Base-by-base conservation (phyloP, 2,888 invertebrate genomes). In the Trachelus tabidus region DNA sequence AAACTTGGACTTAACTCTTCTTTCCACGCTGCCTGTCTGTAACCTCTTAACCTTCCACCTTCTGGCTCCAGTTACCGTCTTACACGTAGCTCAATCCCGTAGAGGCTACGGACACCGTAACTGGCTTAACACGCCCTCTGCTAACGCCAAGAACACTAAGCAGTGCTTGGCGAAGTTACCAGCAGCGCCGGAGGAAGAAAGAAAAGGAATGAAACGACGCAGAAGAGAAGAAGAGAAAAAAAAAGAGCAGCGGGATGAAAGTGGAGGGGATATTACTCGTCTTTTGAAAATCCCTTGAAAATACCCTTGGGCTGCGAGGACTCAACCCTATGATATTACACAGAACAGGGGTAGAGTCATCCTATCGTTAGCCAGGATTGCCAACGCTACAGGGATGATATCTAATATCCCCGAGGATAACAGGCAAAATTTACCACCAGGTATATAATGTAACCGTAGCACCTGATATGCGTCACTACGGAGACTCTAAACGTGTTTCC, bases 61-160 rank as follows among this genome's bases (percentile, higher is more conserved):
- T 77, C 68, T 76, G 77, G 37, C 79, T 85, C 77, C 79, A 75
- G 79, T 82, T 80, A 83, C 79, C 82, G 81, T 77, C 77, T 77
- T 76, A 79, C 78, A 79, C 79, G 81, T 31, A 78, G 76, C 73
- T 68, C 78, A 75, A 78, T 77, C 80, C 78, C 76, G 75, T 75
- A 76, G 78, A 79, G 78, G 77, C 77, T 77, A 74, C 77, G 81
- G 82, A 84, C 83, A 81, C 85, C 83, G 81, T 81, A 83, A 85
- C 85, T 82, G 81, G 83, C 82, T 84, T 86, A 84, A 85, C 83
- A 85, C 82, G 85, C 84, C 77, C 75, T 80, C 85, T 79, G 83
- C 80, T 86, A 87, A 87, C 85, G 82, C 85, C 78, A 80, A 83
- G 85, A 86, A 84, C 12, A 34, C 31, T 71, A 71, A 71, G 71